Base-by-base conservation (phyloP, 2,888 invertebrate genomes). In the Dorcus hopei region DNA sequence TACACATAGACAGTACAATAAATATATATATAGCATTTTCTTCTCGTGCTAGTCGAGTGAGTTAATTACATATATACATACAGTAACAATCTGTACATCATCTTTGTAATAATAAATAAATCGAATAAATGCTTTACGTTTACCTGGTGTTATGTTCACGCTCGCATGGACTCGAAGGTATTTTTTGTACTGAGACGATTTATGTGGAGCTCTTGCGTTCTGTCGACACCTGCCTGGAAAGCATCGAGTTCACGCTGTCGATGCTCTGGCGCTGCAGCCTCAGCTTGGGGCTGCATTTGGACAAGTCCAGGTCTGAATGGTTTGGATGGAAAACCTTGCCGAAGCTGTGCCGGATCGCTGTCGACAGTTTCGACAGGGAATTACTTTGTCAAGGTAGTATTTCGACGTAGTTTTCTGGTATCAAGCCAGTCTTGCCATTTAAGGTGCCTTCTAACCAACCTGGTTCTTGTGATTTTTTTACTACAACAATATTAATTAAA, bases 371-470 rank as follows among this genome's bases (percentile, higher is more conserved):
- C 26, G 76, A 72, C 57, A 77, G 65, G 59, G 69, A 61, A 51
- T 67, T 65, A 60, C 68, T 69, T 59, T 75, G 78, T 84, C 82
- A 90, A 68, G 90, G 89, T 74, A 91, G 83, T 70, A 89, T 85
- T 82, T 97, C 95, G 58, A 97, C 95, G 80, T 97, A 97, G 82
- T 97, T 97, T 80, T 94, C 94, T 62, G 97, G 97, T 79, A 97
- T 91, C 65, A 97, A 85, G 51, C 97, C 97, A 50, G 89, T 89
- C 80, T 90, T 90, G 60, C 97, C 97, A 79, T 93, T 90, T 67
- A 97, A 82, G 54, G 92, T 91, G 65, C 98, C 98, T 78, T 97
- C 95, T 73, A 98, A 83, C 98, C 98, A 98, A 68, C 98, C 97
- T 16, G 97, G 97, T 81, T 98, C 98, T 74, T 91, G 88, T 23